These are phyloP conservation scores for Aspidiotus rigidus DNA, from an alignment of 2,888 invertebrate genomes.

Conservation along the genomic window DNA sequence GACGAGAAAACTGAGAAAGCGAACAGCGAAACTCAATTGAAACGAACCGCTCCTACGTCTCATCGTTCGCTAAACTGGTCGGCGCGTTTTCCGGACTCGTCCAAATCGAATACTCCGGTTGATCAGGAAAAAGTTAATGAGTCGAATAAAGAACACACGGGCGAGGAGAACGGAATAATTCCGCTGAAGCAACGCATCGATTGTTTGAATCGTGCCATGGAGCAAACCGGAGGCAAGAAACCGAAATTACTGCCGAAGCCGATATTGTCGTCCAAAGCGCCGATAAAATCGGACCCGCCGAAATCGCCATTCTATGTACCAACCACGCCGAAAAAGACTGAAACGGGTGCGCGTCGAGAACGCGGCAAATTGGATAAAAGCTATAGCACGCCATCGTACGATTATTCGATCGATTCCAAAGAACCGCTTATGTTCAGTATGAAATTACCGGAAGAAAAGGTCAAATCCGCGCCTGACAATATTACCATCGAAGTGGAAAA, in stretches of 20 bases:
- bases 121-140: constrained; percentile 34
- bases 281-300: neutral
- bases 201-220: constrained; percentile 38
- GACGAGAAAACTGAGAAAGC: constrained; percentile 36
- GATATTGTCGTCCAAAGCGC: constrained; percentile 21
- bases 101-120: constrained; percentile 42
- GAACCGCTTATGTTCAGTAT: constrained; percentile 21
- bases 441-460: constrained; percentile 27
- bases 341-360: constrained; percentile 39
- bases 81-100: constrained; percentile 27
- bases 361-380: constrained; percentile 64
- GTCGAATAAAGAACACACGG: too few species aligned
- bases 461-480: constrained; percentile 22
- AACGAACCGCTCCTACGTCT: constrained; percentile 28
- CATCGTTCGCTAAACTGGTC: constrained; percentile 29
- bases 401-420: constrained; percentile 41
- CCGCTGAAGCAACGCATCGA: constrained; percentile 40
- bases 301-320: neutral
- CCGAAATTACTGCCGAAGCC: constrained; percentile 38
- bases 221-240: constrained; percentile 35
- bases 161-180: constrained; percentile 36
- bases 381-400: constrained; percentile 73
- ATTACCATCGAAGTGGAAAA: constrained; percentile 12
- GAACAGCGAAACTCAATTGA: constrained; percentile 36
- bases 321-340: neutral